Conservation (phyloP, 2,113 vertebrate genomes). For the Morphnarchus princeps region DNA sequence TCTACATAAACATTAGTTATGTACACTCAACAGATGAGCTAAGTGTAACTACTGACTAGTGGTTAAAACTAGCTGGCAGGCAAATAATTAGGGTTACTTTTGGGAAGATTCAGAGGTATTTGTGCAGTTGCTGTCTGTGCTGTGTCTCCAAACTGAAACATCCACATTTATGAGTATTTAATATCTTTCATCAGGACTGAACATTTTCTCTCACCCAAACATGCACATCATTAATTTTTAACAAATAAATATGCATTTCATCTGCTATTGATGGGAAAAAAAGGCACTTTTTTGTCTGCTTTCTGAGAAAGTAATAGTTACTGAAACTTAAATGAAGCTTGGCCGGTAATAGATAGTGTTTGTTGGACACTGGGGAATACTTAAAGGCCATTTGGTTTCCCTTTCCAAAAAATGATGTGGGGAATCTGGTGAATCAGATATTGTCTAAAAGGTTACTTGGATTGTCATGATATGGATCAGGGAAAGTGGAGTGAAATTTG, state of each 20-base stretch:
- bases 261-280: background rate
- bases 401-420: background rate
- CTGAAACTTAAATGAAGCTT: background rate
- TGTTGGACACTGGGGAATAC: background rate
- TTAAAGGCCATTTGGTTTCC: background rate
- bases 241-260: background rate
- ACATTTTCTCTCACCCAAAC: background rate
- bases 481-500: background rate
- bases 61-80: background rate
- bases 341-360: background rate
- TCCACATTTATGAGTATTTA: background rate
- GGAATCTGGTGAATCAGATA: background rate
- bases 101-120: background rate
- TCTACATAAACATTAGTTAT: background rate
- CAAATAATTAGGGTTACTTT: background rate
- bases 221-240: background rate
- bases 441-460: background rate
- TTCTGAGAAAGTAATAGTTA: background rate
- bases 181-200: background rate
- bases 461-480: background rate
- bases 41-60: background rate
- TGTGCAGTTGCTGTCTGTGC: background rate
- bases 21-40: background rate
- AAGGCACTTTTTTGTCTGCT: background rate
- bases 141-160: background rate